Evolutionary conservation across 2,888 invertebrate species (phyloP).

Genomic region (Deroplatys truncata): DNA sequence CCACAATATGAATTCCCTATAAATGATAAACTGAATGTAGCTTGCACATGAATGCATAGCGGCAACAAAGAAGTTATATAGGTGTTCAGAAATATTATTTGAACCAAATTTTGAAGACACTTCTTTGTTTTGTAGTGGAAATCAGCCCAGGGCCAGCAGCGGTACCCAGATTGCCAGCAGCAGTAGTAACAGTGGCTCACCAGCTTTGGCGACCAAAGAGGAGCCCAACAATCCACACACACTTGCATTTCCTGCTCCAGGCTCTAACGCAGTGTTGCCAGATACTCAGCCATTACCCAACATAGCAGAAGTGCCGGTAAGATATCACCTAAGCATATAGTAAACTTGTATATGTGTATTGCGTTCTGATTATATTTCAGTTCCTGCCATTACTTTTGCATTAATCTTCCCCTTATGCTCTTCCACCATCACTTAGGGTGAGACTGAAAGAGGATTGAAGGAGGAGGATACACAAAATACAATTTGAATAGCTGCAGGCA

Average conservation of each 20-base stretch:
- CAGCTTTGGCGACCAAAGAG: conserved; percentile 14
- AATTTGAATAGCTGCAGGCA: too few relatives aligned
- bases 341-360: not conserved
- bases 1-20: too few relatives aligned
- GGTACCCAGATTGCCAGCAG: not conserved
- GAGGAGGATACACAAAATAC: too few relatives aligned
- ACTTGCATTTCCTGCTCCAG: not conserved
- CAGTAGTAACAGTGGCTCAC: not conserved
- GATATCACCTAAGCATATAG: not conserved
- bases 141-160: not conserved
- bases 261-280: not conserved
- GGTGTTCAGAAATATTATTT: too few relatives aligned
- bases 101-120: too few relatives aligned
- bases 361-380: not conserved
- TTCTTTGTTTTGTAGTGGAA: not conserved
- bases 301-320: not conserved
- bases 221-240: not conserved
- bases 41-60: too few relatives aligned
- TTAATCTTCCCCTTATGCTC: too few relatives aligned
- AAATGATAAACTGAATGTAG: too few relatives aligned
- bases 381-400: not conserved
- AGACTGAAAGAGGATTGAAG: too few relatives aligned
- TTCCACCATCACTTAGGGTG: not conserved
- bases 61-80: too few relatives aligned
- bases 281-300: not conserved